These are phyloP conservation scores for Hyles vespertilio DNA, from an alignment of 1,140 invertebrate species.

Conservation along the genomic window DNA sequence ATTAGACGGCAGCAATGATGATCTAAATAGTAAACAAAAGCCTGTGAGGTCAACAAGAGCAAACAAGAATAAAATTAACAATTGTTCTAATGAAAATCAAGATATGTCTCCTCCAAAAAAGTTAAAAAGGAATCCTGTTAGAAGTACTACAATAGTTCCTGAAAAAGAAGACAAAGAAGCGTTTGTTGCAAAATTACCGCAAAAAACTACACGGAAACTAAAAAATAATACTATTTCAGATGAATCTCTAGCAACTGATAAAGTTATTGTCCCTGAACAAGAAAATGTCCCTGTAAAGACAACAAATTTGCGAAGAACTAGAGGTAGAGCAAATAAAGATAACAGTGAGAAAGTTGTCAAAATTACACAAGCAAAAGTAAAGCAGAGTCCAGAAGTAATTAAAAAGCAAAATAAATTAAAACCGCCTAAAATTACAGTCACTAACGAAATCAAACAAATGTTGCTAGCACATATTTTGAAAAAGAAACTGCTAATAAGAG, in stretches of 20 bases:
- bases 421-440: slow-evolving; percentile 43
- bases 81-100: slow-evolving; percentile 28
- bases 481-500: slow-evolving; percentile 17
- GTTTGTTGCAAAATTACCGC: neutral
- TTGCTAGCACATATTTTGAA: slow-evolving; percentile 56
- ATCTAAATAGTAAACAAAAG: slow-evolving; percentile 17
- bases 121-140: slow-evolving; percentile 21
- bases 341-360: slow-evolving; percentile 9
- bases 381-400: neutral
- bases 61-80: slow-evolving; percentile 23
- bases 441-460: slow-evolving; percentile 34
- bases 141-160: neutral
- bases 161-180: neutral
- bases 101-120: slow-evolving; percentile 58
- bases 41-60: slow-evolving; percentile 28
- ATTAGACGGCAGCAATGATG: slow-evolving; percentile 54
- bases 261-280: neutral
- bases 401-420: neutral
- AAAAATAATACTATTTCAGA: neutral
- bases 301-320: slow-evolving; percentile 3
- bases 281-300: neutral
- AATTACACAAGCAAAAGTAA: slow-evolving; percentile 1
- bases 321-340: neutral
- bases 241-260: neutral
- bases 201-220: neutral